Conservation (phyloP, 35 echinoderm and acorn worm genomes). For the Lytechinus pictus region DNA sequence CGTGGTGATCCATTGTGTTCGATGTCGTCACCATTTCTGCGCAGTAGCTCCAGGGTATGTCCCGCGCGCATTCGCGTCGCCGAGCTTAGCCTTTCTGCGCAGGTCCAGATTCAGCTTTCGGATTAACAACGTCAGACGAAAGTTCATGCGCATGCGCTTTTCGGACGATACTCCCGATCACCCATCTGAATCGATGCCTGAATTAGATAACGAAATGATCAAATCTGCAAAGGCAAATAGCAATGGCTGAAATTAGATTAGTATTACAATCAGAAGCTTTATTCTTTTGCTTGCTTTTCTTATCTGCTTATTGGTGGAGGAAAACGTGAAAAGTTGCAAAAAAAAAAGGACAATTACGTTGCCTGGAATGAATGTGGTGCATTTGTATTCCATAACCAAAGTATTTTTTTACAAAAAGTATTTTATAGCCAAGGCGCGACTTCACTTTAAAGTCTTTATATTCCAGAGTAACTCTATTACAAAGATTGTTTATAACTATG, state of each 20-base stretch:
- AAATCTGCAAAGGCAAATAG: slow-evolving; percentile 27
- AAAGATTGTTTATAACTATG: not conserved
- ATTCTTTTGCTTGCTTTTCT: not conserved
- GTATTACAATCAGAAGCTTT: not conserved
- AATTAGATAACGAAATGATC: slow-evolving; percentile 30
- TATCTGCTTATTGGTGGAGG: not conserved
- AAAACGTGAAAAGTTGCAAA: not conserved
- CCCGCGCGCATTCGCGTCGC: slow-evolving; percentile 40
- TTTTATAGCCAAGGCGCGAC: not conserved
- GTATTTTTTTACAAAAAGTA: not conserved
- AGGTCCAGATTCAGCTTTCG: slow-evolving; percentile 40
- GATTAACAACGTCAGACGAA: slow-evolving; percentile 43
- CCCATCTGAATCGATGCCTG: slow-evolving; percentile 36
- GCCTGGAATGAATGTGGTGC: not conserved
- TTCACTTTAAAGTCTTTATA: not conserved
- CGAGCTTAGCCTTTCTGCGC: slow-evolving; percentile 36
- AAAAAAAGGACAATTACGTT: not conserved
- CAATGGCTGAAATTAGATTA: not conserved
- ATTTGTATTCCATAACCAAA: not conserved
- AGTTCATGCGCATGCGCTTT: slow-evolving; percentile 54
- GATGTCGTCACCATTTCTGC: not conserved
- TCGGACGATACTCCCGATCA: slow-evolving; percentile 47
- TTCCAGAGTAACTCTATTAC: not conserved
- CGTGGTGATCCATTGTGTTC: slow-evolving; percentile 2
- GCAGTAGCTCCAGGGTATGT: slow-evolving; percentile 32